Conservation (phyloP, 1,140 invertebrate species). For the Fopius arisanus region DNA sequence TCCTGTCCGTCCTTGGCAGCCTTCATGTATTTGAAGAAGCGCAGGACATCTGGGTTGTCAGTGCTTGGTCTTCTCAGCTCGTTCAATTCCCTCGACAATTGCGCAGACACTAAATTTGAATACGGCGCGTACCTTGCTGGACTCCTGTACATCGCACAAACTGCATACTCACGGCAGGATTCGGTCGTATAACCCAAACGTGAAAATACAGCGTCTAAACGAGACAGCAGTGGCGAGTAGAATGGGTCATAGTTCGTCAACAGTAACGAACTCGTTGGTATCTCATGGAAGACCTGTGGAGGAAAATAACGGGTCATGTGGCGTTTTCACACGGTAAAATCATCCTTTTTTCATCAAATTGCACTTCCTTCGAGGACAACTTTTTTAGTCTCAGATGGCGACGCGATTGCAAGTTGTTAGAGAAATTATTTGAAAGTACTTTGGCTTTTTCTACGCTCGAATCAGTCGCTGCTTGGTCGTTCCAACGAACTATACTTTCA, state of each 20-base stretch:
- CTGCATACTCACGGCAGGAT: constrained; percentile 78
- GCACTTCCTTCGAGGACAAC: background rate
- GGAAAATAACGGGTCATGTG: constrained; percentile 27
- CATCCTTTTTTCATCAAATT: background rate
- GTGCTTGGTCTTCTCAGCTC: constrained; percentile 81
- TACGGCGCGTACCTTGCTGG: constrained; percentile 86
- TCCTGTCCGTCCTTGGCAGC: constrained; percentile 87
- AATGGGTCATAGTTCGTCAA: constrained; percentile 87
- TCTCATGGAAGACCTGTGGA: constrained; percentile 81
- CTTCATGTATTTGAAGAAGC: constrained; percentile 89
- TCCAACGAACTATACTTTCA: no score
- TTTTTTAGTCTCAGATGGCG: no score
- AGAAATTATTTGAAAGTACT: no score
- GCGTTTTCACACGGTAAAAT: background rate
- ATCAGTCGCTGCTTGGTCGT: no score
- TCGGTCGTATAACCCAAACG: constrained; percentile 76
- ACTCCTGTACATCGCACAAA: constrained; percentile 85
- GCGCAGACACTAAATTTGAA: constrained; percentile 86
- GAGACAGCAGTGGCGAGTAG: constrained; percentile 82
- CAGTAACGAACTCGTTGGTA: constrained; percentile 80
- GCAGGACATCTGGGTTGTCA: constrained; percentile 82
- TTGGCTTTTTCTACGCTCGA: no score
- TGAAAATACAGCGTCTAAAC: constrained; percentile 83
- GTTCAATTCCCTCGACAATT: constrained; percentile 84
- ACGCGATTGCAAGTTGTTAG: no score